phyloP scores from a whole-genome alignment of 2,797 vertebrate species.

The Urocyon cinereoargenteus region DNA sequence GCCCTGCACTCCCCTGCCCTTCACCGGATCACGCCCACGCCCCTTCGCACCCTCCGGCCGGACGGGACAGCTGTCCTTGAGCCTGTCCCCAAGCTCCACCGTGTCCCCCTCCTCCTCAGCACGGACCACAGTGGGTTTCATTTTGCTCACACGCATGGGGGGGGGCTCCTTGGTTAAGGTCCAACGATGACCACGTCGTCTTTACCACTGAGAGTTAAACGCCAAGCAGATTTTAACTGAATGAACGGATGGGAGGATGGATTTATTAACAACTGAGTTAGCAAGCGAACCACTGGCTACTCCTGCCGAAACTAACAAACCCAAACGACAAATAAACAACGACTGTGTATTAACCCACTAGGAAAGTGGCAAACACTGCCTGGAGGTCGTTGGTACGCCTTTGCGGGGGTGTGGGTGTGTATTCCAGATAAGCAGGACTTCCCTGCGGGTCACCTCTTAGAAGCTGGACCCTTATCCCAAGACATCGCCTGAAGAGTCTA shows the following conservation, averaged over 20 bases:
- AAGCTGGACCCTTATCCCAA: background rate
- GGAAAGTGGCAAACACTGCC: background rate
- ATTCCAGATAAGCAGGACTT: background rate
- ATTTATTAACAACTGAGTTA: background rate
- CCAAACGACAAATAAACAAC: background rate
- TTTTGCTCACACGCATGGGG: background rate
- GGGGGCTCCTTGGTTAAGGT: background rate
- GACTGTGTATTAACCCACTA: background rate
- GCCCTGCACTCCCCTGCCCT: background rate
- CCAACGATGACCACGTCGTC: background rate
- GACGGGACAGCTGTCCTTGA: background rate
- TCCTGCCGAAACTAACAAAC: background rate
- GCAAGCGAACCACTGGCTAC: slow-evolving; percentile 20
- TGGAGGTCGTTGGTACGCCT: background rate
- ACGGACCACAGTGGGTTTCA: background rate
- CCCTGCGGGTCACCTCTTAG: background rate
- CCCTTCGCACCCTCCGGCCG: background rate
- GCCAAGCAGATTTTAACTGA: background rate
- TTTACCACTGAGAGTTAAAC: background rate
- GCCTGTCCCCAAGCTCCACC: background rate
- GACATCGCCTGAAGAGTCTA: background rate
- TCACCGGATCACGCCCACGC: background rate
- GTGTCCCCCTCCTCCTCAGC: background rate
- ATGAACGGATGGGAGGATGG: background rate
- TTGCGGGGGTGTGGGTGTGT: background rate